Evolutionary conservation across 1,140 invertebrate genomes (phyloP).

Genomic region (Megathymus violae): DNA sequence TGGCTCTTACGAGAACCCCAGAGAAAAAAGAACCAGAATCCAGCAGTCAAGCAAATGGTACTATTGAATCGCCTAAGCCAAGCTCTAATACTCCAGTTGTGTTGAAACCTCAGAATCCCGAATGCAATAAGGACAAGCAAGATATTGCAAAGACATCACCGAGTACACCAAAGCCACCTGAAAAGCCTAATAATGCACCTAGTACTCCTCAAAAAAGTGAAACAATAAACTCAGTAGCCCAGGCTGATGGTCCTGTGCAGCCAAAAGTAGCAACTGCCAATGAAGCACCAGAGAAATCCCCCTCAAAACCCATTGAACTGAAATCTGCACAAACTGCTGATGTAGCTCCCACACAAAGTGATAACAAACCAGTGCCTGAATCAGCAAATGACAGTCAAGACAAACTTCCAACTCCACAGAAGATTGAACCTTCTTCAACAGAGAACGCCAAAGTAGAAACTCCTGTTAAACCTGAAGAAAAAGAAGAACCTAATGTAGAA

Average conservation of each 20-base stretch:
- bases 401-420: constrained; percentile 52
- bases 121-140: constrained; percentile 72
- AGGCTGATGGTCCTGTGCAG: constrained; percentile 57
- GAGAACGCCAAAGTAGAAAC: constrained; percentile 57
- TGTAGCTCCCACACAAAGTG: constrained; percentile 70
- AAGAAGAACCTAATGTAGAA: constrained; percentile 52
- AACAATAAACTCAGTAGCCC: constrained; percentile 47
- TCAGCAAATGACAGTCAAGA: constrained; percentile 72
- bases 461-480: constrained; percentile 54
- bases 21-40: constrained; percentile 76
- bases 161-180: constrained; percentile 76
- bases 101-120: constrained; percentile 70
- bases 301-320: constrained; percentile 66
- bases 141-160: constrained; percentile 78
- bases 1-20: constrained; percentile 73
- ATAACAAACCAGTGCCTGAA: constrained; percentile 70
- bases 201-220: constrained; percentile 67
- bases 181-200: constrained; percentile 61
- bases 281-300: constrained; percentile 70
- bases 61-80: constrained; percentile 71
- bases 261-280: constrained; percentile 74
- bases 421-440: constrained; percentile 45
- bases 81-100: constrained; percentile 54
- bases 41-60: constrained; percentile 70
- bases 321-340: constrained; percentile 69